These are phyloP conservation scores for Pseudochirops cupreus DNA, from an alignment of 2,797 vertebrate species.

Conservation along the genomic window DNA sequence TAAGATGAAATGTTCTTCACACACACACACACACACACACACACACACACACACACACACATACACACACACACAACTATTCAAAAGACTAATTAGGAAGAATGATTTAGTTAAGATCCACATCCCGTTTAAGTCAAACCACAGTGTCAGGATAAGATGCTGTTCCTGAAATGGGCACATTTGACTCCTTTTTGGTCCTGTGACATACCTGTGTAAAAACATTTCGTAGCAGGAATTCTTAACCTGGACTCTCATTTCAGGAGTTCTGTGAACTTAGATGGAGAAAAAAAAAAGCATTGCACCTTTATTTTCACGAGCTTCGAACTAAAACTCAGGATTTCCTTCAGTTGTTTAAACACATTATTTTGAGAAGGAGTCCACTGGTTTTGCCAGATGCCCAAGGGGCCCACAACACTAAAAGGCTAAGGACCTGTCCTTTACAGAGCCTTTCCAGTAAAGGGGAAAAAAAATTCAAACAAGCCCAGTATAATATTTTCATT, in stretches of 20 bases:
- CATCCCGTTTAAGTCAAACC: conserved; percentile 30
- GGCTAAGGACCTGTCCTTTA: background rate
- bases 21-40: too few relatives aligned
- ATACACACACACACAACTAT: too few relatives aligned
- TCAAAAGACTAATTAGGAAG: background rate
- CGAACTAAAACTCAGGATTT: background rate
- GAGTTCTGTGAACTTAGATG: background rate
- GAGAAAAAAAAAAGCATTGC: background rate
- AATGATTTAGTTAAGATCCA: background rate
- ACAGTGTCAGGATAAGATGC: background rate
- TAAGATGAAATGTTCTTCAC: background rate
- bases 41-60: too few relatives aligned
- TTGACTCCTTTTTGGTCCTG: background rate
- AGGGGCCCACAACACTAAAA: background rate
- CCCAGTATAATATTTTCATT: background rate
- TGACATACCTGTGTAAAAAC: background rate
- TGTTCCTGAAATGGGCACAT: background rate
- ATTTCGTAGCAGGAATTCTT: background rate
- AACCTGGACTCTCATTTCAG: background rate
- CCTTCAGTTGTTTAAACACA: background rate
- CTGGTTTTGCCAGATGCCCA: background rate
- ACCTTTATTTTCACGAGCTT: background rate
- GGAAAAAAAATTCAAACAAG: background rate
- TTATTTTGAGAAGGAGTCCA: background rate
- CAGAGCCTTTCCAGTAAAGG: background rate